phyloP scores from a whole-genome alignment of 2,888 invertebrate genomes.

The Diogma glabrata region DNA sequence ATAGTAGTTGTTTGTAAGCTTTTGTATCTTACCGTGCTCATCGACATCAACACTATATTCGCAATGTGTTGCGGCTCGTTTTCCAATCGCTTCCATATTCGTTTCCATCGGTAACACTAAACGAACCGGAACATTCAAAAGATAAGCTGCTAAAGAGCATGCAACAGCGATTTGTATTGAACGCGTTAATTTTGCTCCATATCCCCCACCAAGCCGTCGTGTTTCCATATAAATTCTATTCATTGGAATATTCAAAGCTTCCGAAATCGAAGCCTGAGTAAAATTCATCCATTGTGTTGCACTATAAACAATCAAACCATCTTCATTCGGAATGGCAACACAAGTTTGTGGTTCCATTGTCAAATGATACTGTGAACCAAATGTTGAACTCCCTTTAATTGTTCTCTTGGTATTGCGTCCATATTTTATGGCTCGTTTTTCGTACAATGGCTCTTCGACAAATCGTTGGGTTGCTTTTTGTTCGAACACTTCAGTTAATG shows the following conservation, averaged over 20 bases:
- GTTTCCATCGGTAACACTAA: slow-evolving; percentile 48
- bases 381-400: slow-evolving; percentile 41
- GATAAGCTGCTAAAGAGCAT: slow-evolving; percentile 50
- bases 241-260: slow-evolving; percentile 41
- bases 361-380: slow-evolving; percentile 54
- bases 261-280: slow-evolving; percentile 41
- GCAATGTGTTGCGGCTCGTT: slow-evolving; percentile 40
- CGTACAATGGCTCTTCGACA: slow-evolving; percentile 1
- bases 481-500: slow-evolving; percentile 36
- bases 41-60: slow-evolving; percentile 51
- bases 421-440: slow-evolving; percentile 21
- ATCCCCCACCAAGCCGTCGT: slow-evolving; percentile 54
- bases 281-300: slow-evolving; percentile 48
- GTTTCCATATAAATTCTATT: slow-evolving; percentile 50
- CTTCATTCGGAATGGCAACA: slow-evolving; percentile 50
- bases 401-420: slow-evolving; percentile 26
- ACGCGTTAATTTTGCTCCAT: slow-evolving; percentile 54
- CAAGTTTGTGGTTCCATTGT: slow-evolving; percentile 56
- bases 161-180: slow-evolving; percentile 44
- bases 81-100: slow-evolving; percentile 52
- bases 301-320: slow-evolving; percentile 51
- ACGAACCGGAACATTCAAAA: slow-evolving; percentile 49
- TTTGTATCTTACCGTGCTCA: slow-evolving; percentile 50
- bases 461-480: slow-evolving; percentile 20
- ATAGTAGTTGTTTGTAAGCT: slow-evolving; percentile 43